Percentiles rank a stretch among this genome's conserved stretches.
Conservation (phyloP, 92 coral and sea anemone species). For the Epizoanthus stellaris region DNA sequence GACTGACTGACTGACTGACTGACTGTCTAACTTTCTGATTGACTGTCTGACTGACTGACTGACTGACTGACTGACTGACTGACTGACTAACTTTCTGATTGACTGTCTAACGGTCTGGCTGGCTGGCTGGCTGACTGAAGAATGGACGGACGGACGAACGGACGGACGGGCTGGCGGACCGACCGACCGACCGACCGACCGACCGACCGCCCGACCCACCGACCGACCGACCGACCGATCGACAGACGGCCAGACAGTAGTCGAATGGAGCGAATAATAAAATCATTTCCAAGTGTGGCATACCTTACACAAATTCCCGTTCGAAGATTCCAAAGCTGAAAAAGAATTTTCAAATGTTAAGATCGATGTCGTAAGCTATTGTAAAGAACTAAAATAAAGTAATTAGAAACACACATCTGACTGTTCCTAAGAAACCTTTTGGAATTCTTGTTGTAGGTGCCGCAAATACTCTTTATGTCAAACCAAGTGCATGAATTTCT, state of each 20-base stretch:
- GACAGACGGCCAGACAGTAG: background rate
- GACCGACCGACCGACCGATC: background rate
- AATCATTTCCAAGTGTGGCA: background rate
- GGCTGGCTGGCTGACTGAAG: background rate
- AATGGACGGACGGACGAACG: background rate
- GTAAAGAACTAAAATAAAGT: no score
- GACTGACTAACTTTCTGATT: background rate
- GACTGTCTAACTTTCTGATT: background rate
- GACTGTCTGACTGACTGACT: background rate
- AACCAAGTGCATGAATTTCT: background rate
- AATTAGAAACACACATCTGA: no score
- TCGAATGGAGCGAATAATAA: background rate
- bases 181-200: background rate
- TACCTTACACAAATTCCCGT: slow-evolving; percentile 82
- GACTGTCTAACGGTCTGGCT: background rate
- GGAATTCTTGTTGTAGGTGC: no score
- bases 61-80: background rate
- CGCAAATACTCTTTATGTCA: background rate
- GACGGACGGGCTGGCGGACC: background rate
- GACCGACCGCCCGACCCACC: background rate
- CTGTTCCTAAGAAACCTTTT: background rate
- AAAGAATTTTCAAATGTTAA: background rate
- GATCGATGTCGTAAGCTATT: background rate
- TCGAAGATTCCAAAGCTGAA: slow-evolving; percentile 94
- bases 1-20: background rate